Base-by-base conservation (phyloP, 2,888 invertebrate species). In the Drosophila buzzatii region DNA sequence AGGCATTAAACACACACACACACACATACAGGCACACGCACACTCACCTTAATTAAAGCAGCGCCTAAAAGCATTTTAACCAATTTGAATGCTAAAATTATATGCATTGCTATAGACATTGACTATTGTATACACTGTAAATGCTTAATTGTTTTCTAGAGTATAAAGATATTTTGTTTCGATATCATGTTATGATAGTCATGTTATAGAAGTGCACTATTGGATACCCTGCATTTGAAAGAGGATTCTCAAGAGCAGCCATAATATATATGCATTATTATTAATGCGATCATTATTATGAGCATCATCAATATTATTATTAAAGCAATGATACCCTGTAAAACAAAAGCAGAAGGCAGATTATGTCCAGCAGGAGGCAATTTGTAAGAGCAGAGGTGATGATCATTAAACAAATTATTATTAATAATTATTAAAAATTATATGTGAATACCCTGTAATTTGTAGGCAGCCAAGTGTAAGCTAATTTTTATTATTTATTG, bases 21-120 rank as follows among this genome's bases (percentile, higher is more conserved):
- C 9, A 35, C 23, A 14, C 27, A 12, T 8, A 12, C 42, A 16
- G 9, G 7, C 18, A 27, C 10, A 9, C 16, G 20, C 37, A 53
- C 53, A 35, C 39, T 55, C 12, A 23, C 27, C n/a, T 44, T 58
- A 59, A 68, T 53, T 63, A 61, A 65, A 45, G 18, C 39, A 49
- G n/a, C 16, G 20, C 23, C 72, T 37, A 62, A 73, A 56, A 67
- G 67, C 63, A 39, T 56, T 73, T 58, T 20, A 31, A 37, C 14
- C 45, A 52, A 44, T 55, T 65, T 16, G 12, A 31, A n/a, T 63
- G 18, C 16, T 44, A 6, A 37, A 44, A 42, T 10, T 14, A 23
- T n/a, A 27, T 9, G 23, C 7, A 41, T 18, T 23, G 10, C 42
- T 10, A 44, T 18, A 14, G 2, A 20, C 9, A 16, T 16, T 20